A percentile compares a stretch with the other conserved stretches of the same genome.
Evolutionary conservation across 2,888 invertebrate species (phyloP).

Genomic region (Seladonia tumulorum): DNA sequence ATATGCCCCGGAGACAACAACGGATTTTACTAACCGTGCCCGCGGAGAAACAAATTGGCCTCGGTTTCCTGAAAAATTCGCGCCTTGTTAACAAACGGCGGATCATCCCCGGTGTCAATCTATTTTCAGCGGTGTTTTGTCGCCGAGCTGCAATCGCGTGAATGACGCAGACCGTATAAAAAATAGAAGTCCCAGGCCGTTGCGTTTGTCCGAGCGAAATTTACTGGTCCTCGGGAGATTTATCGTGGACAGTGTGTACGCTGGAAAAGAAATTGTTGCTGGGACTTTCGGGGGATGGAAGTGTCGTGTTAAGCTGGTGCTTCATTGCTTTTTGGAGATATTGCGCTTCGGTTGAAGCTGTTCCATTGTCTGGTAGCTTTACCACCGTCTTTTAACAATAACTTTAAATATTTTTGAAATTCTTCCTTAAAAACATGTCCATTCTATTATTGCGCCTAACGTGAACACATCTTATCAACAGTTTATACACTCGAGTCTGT

Average conservation of each 20-base stretch:
- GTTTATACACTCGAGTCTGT: too few relatives aligned
- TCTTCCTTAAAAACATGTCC: not conserved
- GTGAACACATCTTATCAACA: not conserved
- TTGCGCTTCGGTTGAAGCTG: not conserved
- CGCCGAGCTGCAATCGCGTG: constrained; percentile 21
- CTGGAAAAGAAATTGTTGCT: not conserved
- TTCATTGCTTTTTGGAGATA: not conserved
- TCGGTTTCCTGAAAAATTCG: not conserved
- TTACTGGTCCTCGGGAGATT: not conserved
- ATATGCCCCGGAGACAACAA: constrained; percentile 9
- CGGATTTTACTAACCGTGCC: constrained; percentile 8
- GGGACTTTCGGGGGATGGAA: not conserved
- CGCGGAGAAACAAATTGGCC: constrained; percentile 12
- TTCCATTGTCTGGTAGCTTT: not conserved
- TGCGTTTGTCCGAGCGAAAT: constrained; percentile 2
- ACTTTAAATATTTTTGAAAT: not conserved
- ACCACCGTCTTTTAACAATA: not conserved
- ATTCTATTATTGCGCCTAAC: not conserved
- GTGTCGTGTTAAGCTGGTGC: not conserved
- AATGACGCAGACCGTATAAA: constrained; percentile 11
- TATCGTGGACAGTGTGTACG: not conserved
- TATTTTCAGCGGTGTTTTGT: constrained; percentile 43
- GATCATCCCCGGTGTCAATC: constrained; percentile 49
- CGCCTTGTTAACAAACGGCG: constrained; percentile 27
- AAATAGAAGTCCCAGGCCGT: not conserved